Conservation (phyloP, 2,888 invertebrate species). For the Iselma pallidipennis region DNA sequence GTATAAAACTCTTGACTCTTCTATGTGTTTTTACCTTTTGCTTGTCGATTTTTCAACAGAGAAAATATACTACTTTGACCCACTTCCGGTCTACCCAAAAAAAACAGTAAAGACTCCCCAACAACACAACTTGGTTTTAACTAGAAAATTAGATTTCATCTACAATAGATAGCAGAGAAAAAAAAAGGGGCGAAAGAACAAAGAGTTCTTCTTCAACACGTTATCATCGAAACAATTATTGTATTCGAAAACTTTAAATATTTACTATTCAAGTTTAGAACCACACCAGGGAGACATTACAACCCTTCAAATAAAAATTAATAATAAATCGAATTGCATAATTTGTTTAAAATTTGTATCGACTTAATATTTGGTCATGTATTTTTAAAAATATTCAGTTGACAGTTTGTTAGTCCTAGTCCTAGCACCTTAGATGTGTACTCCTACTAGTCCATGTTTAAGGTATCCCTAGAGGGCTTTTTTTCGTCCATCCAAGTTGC, state of each 20-base stretch:
- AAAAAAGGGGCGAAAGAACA: neutral
- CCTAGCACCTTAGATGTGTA: slow-evolving; percentile 15
- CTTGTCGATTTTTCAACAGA: slow-evolving; percentile 9
- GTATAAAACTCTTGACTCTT: slow-evolving; percentile 34
- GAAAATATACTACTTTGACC: neutral
- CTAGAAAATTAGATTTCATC: neutral
- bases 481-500: slow-evolving; percentile 38
- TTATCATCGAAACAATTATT: neutral
- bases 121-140: neutral
- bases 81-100: slow-evolving; percentile 3
- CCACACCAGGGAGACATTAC: neutral
- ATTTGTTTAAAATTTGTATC: slow-evolving; percentile 1
- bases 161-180: neutral
- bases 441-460: slow-evolving; percentile 6
- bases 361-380: neutral
- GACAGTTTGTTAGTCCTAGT: neutral
- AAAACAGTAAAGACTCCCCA: too few species aligned
- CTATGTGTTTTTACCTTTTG: slow-evolving; percentile 25
- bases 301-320: slow-evolving; percentile 12
- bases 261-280: neutral
- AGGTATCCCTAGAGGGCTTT: slow-evolving; percentile 22
- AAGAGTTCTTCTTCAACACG: neutral
- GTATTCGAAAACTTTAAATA: neutral
- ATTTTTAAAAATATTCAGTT: neutral
- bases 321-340: slow-evolving; percentile 9